Evolutionary conservation across 1,140 invertebrate genomes (phyloP).

Genomic region (Pseudomyrmex sp.): DNA sequence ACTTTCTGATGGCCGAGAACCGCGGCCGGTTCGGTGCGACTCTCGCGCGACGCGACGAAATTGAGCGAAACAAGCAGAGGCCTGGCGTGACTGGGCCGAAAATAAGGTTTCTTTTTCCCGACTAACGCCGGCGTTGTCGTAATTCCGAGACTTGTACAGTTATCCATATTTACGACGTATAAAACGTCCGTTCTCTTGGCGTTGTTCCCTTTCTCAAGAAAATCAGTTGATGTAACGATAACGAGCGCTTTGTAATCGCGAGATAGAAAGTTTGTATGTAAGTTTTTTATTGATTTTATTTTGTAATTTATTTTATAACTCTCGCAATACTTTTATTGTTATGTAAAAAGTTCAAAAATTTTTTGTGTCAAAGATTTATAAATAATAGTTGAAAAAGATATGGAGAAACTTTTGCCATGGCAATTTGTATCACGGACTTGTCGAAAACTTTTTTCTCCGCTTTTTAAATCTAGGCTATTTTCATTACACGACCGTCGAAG

Average conservation of each 20-base stretch:
- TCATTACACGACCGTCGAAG: background rate
- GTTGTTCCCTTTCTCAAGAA: background rate
- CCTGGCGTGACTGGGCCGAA: constrained; percentile 2
- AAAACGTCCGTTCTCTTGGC: background rate
- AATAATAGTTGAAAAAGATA: background rate
- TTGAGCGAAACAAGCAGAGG: constrained; percentile 18
- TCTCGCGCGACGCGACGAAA: constrained; percentile 23
- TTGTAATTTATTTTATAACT: no score
- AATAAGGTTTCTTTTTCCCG: constrained; percentile 26
- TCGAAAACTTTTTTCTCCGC: background rate
- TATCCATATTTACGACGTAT: constrained; percentile 27
- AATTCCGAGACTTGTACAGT: constrained; percentile 6
- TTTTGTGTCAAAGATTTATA: background rate
- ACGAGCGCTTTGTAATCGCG: background rate
- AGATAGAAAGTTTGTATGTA: background rate
- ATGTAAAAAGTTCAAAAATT: background rate
- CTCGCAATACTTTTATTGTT: no score
- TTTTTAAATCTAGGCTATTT: constrained; percentile 15
- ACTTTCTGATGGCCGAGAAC: constrained; percentile 31
- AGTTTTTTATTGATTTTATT: no score
- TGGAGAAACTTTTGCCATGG: background rate
- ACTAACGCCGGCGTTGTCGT: constrained; percentile 10
- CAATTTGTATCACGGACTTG: background rate
- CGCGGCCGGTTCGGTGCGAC: background rate
- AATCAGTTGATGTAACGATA: constrained; percentile 9